Evolutionary conservation across 2,113 vertebrate genomes (phyloP).

Genomic region (Numenius arquata): DNA sequence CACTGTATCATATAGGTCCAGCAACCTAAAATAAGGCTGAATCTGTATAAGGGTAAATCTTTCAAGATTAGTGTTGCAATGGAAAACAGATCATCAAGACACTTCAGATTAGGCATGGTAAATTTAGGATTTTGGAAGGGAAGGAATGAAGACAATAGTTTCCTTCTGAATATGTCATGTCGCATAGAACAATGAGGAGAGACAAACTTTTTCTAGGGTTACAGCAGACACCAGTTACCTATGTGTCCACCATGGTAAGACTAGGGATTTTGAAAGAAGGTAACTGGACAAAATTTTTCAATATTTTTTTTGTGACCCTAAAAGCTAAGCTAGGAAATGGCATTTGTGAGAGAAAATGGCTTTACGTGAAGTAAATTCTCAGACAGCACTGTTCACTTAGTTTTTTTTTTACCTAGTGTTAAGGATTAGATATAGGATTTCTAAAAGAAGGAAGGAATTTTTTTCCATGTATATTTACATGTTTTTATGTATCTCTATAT

Average conservation of each 20-base stretch:
- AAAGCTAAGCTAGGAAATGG: background rate
- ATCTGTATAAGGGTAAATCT: background rate
- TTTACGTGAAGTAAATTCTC: background rate
- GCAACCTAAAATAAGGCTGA: background rate
- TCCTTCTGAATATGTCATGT: background rate
- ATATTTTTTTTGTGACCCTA: background rate
- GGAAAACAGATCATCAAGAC: background rate
- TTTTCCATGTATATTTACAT: too few species aligned
- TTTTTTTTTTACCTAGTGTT: background rate
- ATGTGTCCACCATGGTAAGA: background rate
- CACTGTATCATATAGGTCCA: background rate
- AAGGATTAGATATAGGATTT: background rate
- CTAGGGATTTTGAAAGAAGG: background rate
- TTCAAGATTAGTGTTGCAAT: background rate
- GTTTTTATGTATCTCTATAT: background rate
- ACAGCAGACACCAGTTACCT: background rate
- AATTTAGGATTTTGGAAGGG: background rate
- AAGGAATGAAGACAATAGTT: background rate
- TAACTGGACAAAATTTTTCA: background rate
- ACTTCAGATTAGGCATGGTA: background rate
- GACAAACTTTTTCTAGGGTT: background rate
- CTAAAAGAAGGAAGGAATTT: background rate
- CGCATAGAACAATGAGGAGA: background rate
- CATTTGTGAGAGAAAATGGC: background rate
- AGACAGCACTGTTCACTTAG: background rate